Percentiles rank a stretch among this genome's conserved stretches.
These are phyloP conservation scores for Ctenochaetus hawaiiensis DNA, from an alignment of 2,797 vertebrate species.

Conservation along the genomic window DNA sequence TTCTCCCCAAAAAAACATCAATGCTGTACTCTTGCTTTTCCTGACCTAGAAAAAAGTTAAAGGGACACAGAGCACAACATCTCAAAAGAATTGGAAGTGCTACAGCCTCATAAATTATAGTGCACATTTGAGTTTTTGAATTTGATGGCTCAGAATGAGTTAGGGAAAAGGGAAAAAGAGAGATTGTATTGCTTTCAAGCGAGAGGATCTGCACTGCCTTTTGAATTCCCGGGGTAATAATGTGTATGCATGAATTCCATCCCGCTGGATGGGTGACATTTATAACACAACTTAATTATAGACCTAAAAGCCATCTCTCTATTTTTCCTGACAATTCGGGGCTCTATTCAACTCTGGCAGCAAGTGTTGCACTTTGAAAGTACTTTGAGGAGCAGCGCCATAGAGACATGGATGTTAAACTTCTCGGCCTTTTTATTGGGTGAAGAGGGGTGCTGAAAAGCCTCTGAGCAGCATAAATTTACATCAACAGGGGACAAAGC, in stretches of 20 bases:
- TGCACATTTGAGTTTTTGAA: constrained; percentile 76
- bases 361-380: constrained; percentile 84
- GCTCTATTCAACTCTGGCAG: constrained; percentile 81
- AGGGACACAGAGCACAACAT: constrained; percentile 63
- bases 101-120: constrained; percentile 80
- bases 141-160: constrained; percentile 77
- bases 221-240: constrained; percentile 86
- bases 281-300: constrained; percentile 87
- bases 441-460: constrained; percentile 80
- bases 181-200: constrained; percentile 83
- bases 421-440: constrained; percentile 83
- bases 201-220: constrained; percentile 77
- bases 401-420: constrained; percentile 84
- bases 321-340: constrained; percentile 82
- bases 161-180: constrained; percentile 55
- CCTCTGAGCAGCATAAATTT: constrained; percentile 81
- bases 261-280: constrained; percentile 84
- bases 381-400: constrained; percentile 80
- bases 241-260: constrained; percentile 86
- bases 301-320: constrained; percentile 86
- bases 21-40: constrained; percentile 33
- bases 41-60: constrained; percentile 63
- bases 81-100: constrained; percentile 75
- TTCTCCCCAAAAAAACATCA: constrained; percentile 24
- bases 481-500: constrained; percentile 84